phyloP scores from a whole-genome alignment of 2,888 invertebrate genomes.

The Cyclophora albipunctata region DNA sequence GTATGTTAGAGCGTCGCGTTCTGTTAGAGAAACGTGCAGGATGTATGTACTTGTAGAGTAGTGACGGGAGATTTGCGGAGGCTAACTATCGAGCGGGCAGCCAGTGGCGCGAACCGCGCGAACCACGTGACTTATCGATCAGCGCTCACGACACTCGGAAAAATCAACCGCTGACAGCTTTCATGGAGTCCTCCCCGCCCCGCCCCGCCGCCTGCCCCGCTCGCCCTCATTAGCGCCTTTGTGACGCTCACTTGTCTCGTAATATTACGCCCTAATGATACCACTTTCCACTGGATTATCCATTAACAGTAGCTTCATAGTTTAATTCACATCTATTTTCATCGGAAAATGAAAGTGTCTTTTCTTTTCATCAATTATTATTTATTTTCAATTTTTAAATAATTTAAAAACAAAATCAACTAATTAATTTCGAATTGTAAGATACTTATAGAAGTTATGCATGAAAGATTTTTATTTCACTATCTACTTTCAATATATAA shows the following conservation, averaged over 20 bases:
- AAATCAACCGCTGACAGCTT: slow-evolving; percentile 76
- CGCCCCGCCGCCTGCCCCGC: slow-evolving; percentile 28
- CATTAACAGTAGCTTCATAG: slow-evolving; percentile 23
- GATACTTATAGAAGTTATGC: too few species aligned
- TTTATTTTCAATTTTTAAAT: neutral
- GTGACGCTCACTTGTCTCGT: slow-evolving; percentile 70
- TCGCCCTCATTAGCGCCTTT: slow-evolving; percentile 73
- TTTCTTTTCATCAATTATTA: neutral
- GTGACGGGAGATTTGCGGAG: slow-evolving; percentile 66
- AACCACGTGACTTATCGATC: slow-evolving; percentile 74
- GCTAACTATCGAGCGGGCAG: slow-evolving; percentile 58
- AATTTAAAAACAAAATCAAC: too few species aligned
- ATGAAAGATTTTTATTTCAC: too few species aligned
- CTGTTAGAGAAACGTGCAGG: neutral
- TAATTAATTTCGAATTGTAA: too few species aligned
- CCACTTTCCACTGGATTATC: slow-evolving; percentile 58
- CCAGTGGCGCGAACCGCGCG: slow-evolving; percentile 48
- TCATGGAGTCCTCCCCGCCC: slow-evolving; percentile 45
- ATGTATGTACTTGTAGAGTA: slow-evolving; percentile 30
- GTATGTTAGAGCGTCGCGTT: too few species aligned
- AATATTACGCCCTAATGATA: slow-evolving; percentile 66
- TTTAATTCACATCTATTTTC: neutral
- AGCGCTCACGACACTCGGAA: slow-evolving; percentile 74
- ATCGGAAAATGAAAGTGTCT: too few species aligned
- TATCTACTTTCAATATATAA: too few species aligned